These are phyloP conservation scores for Meta bourneti DNA, from an alignment of 2,888 invertebrate genomes.

Conservation along the genomic window DNA sequence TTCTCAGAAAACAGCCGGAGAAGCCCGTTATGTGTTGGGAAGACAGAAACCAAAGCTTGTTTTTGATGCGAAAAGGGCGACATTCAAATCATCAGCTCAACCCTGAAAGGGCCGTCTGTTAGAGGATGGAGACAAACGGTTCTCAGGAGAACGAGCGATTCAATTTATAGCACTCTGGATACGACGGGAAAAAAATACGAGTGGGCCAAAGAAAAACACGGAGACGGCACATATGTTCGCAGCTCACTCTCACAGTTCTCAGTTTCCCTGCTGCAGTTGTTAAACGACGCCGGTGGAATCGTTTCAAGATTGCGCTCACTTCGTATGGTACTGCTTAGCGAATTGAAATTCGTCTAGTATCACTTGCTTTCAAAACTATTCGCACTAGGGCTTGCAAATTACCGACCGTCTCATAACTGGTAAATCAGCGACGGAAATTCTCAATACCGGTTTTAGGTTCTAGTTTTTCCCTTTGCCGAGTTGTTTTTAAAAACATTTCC, in stretches of 20 bases:
- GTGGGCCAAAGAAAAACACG: slow-evolving; percentile 7
- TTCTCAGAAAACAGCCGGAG: background rate
- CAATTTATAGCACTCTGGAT: slow-evolving; percentile 69
- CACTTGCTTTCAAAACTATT: background rate
- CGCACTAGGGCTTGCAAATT: too few relatives aligned
- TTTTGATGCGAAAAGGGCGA: slow-evolving; percentile 57
- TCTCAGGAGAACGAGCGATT: slow-evolving; percentile 53
- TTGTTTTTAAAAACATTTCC: too few relatives aligned
- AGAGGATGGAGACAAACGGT: slow-evolving; percentile 37
- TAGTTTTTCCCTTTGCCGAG: too few relatives aligned
- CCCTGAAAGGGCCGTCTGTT: slow-evolving; percentile 64
- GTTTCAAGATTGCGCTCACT: slow-evolving; percentile 5
- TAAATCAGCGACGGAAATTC: too few relatives aligned
- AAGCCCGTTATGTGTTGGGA: background rate
- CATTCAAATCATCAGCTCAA: slow-evolving; percentile 46
- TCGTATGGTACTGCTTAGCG: too few relatives aligned
- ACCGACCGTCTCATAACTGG: too few relatives aligned
- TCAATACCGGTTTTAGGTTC: too few relatives aligned
- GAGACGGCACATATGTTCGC: slow-evolving; percentile 54
- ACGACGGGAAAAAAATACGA: slow-evolving; percentile 12
- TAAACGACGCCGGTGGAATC: slow-evolving; percentile 29
- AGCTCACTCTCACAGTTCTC: slow-evolving; percentile 73
- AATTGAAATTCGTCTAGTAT: background rate
- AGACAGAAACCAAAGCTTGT: slow-evolving; percentile 33
- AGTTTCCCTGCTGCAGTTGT: slow-evolving; percentile 50